These are phyloP conservation scores for Biston betularia DNA, from an alignment of 2,888 invertebrate species.

Conservation along the genomic window DNA sequence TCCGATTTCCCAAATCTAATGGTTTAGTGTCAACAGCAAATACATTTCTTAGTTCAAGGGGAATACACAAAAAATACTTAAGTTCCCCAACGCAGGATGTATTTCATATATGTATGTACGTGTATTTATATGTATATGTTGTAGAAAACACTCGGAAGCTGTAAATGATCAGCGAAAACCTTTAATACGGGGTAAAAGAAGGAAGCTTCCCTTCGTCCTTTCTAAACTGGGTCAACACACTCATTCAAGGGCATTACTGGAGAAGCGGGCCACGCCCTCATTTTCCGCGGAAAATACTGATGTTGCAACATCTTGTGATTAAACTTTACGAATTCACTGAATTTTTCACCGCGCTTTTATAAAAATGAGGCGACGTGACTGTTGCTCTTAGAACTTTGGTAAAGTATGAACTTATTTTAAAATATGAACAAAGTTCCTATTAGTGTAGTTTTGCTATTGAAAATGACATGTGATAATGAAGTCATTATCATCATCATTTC, in stretches of 20 bases:
- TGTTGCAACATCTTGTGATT: conserved; percentile 29
- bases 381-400: background rate
- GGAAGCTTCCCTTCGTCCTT: conserved; percentile 36
- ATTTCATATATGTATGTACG: background rate
- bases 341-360: conserved; percentile 20
- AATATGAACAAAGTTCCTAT: too few species aligned
- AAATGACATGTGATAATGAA: background rate
- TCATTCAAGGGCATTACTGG: conserved; percentile 43
- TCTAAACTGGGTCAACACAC: conserved; percentile 43
- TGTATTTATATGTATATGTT: too few species aligned
- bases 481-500: too few species aligned
- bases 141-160: conserved; percentile 27
- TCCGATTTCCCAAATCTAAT: conserved; percentile 9
- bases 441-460: background rate
- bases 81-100: conserved; percentile 22
- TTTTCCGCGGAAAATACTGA: conserved; percentile 31
- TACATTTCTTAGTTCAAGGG: conserved; percentile 16
- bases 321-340: conserved; percentile 27
- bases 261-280: conserved; percentile 13
- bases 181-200: conserved; percentile 34
- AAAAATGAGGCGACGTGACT: conserved; percentile 4
- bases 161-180: conserved; percentile 35
- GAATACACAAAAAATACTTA: conserved; percentile 13
- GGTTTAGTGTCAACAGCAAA: conserved; percentile 18
- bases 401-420: background rate